Conservation (phyloP, 2,797 vertebrate genomes). For the Falco naumanni region DNA sequence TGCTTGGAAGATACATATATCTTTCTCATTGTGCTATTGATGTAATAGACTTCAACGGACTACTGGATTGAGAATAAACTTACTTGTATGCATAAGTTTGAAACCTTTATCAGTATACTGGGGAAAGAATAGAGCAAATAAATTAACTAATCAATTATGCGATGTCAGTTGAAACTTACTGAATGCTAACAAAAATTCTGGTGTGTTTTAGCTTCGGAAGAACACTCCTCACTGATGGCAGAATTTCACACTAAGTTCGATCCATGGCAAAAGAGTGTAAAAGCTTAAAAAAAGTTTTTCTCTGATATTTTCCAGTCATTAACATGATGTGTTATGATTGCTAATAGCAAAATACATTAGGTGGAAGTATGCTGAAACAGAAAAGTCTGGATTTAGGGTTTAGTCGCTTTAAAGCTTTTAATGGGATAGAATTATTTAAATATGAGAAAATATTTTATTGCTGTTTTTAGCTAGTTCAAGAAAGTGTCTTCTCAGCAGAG, state of each 20-base stretch:
- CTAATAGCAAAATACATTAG: not conserved
- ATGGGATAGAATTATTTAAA: not conserved
- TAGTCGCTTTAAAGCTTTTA: not conserved
- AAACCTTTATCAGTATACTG: slow-evolving; percentile 15
- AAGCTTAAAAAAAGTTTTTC: not conserved
- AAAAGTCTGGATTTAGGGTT: not conserved
- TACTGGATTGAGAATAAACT: not conserved
- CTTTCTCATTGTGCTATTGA: not conserved
- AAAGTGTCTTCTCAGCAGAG: not conserved
- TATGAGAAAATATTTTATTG: not conserved
- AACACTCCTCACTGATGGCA: not conserved
- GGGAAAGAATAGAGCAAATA: slow-evolving; percentile 18
- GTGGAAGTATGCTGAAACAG: not conserved
- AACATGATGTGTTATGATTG: not conserved
- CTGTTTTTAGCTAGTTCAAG: not conserved
- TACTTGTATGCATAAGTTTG: not conserved
- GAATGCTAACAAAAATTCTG: not conserved
- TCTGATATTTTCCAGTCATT: not conserved
- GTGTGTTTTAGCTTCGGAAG: not conserved
- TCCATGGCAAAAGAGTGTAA: not conserved
- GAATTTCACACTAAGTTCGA: not conserved
- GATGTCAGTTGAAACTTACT: not conserved
- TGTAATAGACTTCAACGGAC: slow-evolving; percentile 27
- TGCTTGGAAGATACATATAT: not conserved
- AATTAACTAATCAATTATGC: slow-evolving; percentile 25